Conservation (phyloP, 2,797 vertebrate species). For the Meriones psammophilus region DNA sequence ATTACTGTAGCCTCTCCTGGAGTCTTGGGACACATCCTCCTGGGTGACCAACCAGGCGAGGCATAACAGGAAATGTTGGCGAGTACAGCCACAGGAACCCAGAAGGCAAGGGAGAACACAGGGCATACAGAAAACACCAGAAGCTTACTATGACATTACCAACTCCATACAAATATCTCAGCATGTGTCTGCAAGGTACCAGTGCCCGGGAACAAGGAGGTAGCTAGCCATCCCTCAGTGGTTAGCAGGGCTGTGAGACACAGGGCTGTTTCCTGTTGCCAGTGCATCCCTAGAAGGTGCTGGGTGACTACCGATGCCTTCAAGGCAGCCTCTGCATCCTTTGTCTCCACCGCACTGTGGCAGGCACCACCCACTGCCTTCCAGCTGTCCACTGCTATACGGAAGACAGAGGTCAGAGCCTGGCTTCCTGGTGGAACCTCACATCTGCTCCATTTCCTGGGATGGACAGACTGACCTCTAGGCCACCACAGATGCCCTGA, state of each 20-base stretch:
- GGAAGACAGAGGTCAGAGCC: neutral
- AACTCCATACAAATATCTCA: constrained; percentile 47
- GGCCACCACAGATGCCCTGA: neutral
- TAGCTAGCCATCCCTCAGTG: neutral
- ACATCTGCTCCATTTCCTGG: neutral
- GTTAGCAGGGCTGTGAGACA: neutral
- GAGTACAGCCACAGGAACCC: constrained; percentile 68
- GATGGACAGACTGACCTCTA: neutral
- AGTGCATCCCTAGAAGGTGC: neutral
- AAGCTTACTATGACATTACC: constrained; percentile 60
- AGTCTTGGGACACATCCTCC: neutral
- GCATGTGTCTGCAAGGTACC: neutral
- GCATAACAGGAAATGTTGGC: constrained; percentile 37
- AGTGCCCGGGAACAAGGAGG: neutral
- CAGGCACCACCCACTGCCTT: neutral
- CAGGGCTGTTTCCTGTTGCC: neutral
- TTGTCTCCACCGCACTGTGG: neutral
- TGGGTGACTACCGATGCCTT: neutral
- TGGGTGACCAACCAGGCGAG: neutral
- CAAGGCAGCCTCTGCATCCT: neutral
- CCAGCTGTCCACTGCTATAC: neutral
- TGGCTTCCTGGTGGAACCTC: neutral
- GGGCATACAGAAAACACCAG: constrained; percentile 63
- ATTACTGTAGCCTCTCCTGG: neutral
- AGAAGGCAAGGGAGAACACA: constrained; percentile 62